Conservation (phyloP, 2,888 invertebrate species). For the Synanthedon tipuliformis region DNA sequence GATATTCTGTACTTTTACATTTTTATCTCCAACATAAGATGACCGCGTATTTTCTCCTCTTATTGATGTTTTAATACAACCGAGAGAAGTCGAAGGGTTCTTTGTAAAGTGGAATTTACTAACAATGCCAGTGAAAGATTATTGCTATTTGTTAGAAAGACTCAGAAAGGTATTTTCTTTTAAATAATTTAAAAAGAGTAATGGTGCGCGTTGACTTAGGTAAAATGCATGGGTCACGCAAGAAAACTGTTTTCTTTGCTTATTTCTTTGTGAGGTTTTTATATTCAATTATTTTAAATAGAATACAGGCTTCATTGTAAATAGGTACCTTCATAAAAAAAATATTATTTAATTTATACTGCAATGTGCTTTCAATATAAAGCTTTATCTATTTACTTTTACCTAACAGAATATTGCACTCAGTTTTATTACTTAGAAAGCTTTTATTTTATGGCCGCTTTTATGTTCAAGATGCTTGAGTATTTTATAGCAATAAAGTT, state of each 20-base stretch:
- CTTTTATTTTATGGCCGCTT: constrained; percentile 10
- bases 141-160: background rate
- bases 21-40: background rate
- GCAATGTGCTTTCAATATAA: constrained; percentile 7
- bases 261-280: too few species aligned
- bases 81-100: background rate
- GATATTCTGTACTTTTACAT: background rate
- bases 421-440: background rate
- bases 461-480: constrained; percentile 4
- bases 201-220: background rate
- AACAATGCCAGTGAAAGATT: background rate
- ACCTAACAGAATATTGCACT: background rate
- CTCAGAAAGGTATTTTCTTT: background rate
- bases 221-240: background rate
- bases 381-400: constrained; percentile 14
- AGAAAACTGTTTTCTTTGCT: too few species aligned
- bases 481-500: background rate
- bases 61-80: background rate
- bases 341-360: too few species aligned
- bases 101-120: background rate
- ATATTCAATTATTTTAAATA: too few species aligned
- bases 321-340: too few species aligned
- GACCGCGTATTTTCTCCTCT: background rate
- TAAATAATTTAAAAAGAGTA: background rate
- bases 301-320: too few species aligned